phyloP scores from a whole-genome alignment of 2,113 vertebrate species.

The Potamarius usumacintae region DNA sequence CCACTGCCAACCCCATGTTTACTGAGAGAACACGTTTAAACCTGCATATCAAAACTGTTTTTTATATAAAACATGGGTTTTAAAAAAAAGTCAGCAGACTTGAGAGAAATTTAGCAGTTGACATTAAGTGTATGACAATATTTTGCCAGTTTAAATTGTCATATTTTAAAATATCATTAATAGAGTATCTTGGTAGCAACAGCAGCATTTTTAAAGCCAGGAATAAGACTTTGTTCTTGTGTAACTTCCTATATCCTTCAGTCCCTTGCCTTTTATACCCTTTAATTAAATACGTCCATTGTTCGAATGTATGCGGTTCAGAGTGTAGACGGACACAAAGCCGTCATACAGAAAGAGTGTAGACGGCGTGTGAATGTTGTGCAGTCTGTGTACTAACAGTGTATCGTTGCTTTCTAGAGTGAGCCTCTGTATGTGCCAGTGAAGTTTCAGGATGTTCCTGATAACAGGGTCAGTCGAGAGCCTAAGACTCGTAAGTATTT shows the following conservation, averaged over 20 bases:
- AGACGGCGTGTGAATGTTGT: background rate
- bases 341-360: background rate
- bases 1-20: background rate
- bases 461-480: conserved; percentile 75
- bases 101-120: background rate
- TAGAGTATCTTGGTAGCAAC: background rate
- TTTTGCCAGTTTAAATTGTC: background rate
- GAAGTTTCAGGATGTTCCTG: conserved; percentile 89
- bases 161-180: background rate
- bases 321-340: background rate
- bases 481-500: conserved; percentile 81
- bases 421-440: conserved; percentile 95
- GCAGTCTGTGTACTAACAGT: background rate
- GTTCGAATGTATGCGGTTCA: background rate
- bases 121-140: background rate
- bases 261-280: background rate
- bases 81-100: background rate
- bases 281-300: background rate
- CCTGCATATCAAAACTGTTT: background rate
- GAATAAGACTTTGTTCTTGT: conserved; percentile 4
- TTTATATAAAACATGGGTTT: background rate
- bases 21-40: background rate
- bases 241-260: background rate
- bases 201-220: background rate
- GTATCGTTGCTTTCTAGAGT: conserved; percentile 76